Evolutionary conservation across 2,113 vertebrate species (phyloP).

Genomic region (Engystomops pustulosus): DNA sequence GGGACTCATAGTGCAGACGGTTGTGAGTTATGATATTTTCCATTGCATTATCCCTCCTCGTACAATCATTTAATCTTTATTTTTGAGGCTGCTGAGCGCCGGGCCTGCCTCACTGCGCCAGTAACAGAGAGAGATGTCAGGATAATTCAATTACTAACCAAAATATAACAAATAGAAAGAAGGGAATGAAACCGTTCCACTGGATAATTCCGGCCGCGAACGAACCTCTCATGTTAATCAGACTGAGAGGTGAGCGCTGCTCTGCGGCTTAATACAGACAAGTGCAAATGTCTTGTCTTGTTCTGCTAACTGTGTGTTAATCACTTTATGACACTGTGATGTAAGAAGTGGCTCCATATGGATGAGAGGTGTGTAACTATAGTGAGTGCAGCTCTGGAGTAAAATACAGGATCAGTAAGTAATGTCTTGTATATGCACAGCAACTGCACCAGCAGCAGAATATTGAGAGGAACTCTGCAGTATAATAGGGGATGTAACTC

Average conservation of each 20-base stretch:
- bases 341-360: not conserved
- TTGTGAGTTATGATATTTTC: not conserved
- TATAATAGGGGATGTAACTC: too few relatives aligned
- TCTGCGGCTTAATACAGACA: not conserved
- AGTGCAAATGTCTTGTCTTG: too few relatives aligned
- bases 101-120: not conserved
- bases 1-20: not conserved
- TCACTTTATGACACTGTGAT: not conserved
- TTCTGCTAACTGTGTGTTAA: not conserved
- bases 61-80: constrained; percentile 17
- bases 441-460: too few relatives aligned
- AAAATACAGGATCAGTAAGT: too few relatives aligned
- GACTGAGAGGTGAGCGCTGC: not conserved
- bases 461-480: too few relatives aligned
- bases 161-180: constrained; percentile 50
- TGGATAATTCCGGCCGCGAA: constrained; percentile 33
- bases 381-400: too few relatives aligned
- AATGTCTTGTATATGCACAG: too few relatives aligned
- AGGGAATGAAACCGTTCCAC: constrained; percentile 34
- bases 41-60: not conserved
- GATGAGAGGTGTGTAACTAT: too few relatives aligned
- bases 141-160: constrained; percentile 44
- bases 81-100: not conserved
- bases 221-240: constrained; percentile 26
- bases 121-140: constrained; percentile 23